Evolutionary conservation across 2,113 vertebrate genomes (phyloP).

Genomic region (Macaca nemestrina): DNA sequence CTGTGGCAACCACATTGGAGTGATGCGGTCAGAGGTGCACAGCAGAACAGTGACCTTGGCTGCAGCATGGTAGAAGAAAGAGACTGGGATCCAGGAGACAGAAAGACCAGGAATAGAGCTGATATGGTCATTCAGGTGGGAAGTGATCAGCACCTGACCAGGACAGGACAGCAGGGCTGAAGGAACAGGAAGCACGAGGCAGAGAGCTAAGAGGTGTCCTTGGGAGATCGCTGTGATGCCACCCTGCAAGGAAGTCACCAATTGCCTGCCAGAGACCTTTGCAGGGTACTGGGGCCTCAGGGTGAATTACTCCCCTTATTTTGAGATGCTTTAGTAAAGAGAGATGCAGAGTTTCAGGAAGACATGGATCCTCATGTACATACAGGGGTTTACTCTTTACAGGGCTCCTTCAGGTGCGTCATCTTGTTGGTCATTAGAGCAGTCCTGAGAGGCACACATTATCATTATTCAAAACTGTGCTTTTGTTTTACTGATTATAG

Average conservation of each 20-base stretch:
- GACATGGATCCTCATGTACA: neutral
- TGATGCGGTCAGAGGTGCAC: neutral
- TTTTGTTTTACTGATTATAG: neutral
- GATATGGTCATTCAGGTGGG: no score
- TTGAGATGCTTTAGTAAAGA: neutral
- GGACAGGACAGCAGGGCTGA: neutral
- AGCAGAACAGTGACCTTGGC: accelerated
- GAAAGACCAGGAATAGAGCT: neutral
- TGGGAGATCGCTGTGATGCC: neutral
- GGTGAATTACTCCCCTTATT: neutral
- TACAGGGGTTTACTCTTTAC: neutral
- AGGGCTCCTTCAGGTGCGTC: neutral
- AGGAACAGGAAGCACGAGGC: neutral
- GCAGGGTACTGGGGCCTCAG: neutral
- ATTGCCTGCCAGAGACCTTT: neutral
- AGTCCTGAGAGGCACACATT: neutral
- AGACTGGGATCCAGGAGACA: neutral
- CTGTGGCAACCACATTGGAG: neutral
- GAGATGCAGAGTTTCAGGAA: neutral
- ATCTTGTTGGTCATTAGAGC: neutral
- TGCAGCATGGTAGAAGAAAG: neutral
- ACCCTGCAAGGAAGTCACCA: neutral
- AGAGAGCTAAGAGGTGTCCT: neutral
- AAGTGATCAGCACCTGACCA: neutral
- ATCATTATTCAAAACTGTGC: neutral